Percentiles rank a stretch among this genome's conserved stretches.
These are phyloP conservation scores for Ennomos erosarius DNA, from an alignment of 2,888 invertebrate species.

Conservation along the genomic window DNA sequence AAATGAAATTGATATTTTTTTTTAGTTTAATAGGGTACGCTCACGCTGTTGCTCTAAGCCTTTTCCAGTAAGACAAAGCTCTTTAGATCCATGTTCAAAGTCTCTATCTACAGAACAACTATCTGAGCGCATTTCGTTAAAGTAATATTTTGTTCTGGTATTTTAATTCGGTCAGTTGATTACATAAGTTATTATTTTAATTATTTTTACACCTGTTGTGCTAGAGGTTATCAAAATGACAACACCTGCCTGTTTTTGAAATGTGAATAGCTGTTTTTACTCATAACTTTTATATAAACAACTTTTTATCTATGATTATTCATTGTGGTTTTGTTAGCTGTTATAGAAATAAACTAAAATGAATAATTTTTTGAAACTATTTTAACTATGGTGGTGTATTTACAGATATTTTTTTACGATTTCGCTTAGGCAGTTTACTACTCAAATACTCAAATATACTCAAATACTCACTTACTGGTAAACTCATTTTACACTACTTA, in stretches of 20 bases:
- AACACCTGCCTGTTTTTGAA: conserved; percentile 22
- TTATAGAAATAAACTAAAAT: too few relatives aligned
- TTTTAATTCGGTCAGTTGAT: conserved; percentile 56
- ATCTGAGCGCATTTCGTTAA: conserved; percentile 32
- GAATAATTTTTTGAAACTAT: too few relatives aligned
- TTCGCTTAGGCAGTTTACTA: too few relatives aligned
- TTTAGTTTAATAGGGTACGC: neutral
- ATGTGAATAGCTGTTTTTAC: neutral
- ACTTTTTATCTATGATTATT: too few relatives aligned
- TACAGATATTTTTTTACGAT: too few relatives aligned
- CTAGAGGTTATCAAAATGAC: conserved; percentile 37
- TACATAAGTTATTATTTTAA: conserved; percentile 42
- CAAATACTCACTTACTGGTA: too few relatives aligned
- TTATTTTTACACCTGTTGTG: conserved; percentile 57
- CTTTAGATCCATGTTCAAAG: conserved; percentile 1
- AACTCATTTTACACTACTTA: too few relatives aligned
- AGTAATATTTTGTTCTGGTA: conserved; percentile 45
- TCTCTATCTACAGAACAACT: conserved; percentile 4
- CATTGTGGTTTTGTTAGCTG: too few relatives aligned
- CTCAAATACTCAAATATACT: too few relatives aligned
- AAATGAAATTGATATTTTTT: too few relatives aligned
- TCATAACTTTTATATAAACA: too few relatives aligned
- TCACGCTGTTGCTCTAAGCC: conserved; percentile 1
- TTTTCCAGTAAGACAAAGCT: conserved; percentile 9
- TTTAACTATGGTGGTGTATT: too few relatives aligned